Conservation (phyloP, 2,113 vertebrate species). For the Lamprotornis superbus region DNA sequence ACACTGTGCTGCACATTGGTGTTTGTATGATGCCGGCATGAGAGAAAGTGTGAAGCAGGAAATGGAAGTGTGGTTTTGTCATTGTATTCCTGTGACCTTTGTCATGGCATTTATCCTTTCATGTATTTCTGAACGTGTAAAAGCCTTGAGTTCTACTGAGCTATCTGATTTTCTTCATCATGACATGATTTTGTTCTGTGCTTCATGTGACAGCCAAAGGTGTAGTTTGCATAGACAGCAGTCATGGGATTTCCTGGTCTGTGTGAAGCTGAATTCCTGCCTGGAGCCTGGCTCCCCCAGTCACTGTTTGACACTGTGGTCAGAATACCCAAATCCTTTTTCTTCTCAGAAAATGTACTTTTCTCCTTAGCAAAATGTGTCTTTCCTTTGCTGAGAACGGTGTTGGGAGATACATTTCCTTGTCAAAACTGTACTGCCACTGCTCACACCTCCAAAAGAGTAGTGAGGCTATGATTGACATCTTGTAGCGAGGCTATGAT, state of each 20-base stretch:
- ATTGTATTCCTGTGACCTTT: background rate
- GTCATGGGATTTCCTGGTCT: background rate
- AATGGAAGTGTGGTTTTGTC: background rate
- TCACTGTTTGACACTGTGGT: background rate
- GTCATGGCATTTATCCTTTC: background rate
- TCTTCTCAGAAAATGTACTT: background rate
- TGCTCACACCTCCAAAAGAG: background rate
- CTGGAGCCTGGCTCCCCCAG: background rate
- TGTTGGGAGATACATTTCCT: background rate
- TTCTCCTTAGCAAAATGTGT: background rate
- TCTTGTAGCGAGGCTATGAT: background rate
- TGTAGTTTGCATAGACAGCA: background rate
- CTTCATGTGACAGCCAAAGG: background rate
- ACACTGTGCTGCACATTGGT: background rate
- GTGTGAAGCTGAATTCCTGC: background rate
- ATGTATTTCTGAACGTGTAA: background rate
- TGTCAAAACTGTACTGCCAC: background rate
- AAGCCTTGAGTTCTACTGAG: background rate
- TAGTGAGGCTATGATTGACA: background rate
- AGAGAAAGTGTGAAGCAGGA: background rate
- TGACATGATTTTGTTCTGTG: background rate
- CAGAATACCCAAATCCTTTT: background rate
- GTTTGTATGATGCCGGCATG: background rate
- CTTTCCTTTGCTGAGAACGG: background rate
- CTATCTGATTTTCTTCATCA: background rate